Evolutionary conservation across 2,797 vertebrate species (phyloP), one percentile per base, ranked within the genome.

Genomic region (Sebastes reedi): DNA sequence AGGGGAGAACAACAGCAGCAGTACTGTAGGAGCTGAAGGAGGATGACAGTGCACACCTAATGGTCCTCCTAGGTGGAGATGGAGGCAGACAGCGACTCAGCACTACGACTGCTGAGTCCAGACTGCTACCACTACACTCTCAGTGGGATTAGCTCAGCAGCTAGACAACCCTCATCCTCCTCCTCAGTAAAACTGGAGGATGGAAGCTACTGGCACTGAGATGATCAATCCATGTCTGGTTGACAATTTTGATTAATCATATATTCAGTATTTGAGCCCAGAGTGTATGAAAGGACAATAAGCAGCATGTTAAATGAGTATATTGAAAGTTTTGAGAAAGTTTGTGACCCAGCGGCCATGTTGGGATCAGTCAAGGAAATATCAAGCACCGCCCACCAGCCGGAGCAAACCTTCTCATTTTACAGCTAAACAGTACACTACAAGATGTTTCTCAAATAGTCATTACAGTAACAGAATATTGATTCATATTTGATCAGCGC

Each of bases 61-160:
- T 54, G 68, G 60, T 67, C 46, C 71, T 75, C 36, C 22, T 13
- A 80, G 62, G 34, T 64, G 61, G 66, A 12, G 66, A 50, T 1
- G 29, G 24, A 42, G 30, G 58, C 50, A 32, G 20, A 42, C 8
- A 25, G 30, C 13, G 25, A 8, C 18, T 34, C 20, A 60, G 69
- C 16, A 27, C 34, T 36, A 20, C 11, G 29, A 34, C 11, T 34
- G 36, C 10, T n/a, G 60, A 58, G 39, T 46, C 30, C 10, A 30
- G 25, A 32, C n/a, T 8, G 18, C 11, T 8, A 42, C 27, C 5
- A 2, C 62, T 58, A 1, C 29, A 25, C 14, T 30, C 39, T 67
- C 29, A 9, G 1, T 20, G 39, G 55, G 52, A 46, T 60, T 25
- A 34, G 30, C 46, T 0, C 46, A 52, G 8, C 46, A 52, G 50